Percentiles rank a stretch among this genome's conserved stretches.
Evolutionary conservation across 30 jellyfish, hydroid and myxozoan genomes (phyloP).

Genomic region (Cassiopea xamachana): DNA sequence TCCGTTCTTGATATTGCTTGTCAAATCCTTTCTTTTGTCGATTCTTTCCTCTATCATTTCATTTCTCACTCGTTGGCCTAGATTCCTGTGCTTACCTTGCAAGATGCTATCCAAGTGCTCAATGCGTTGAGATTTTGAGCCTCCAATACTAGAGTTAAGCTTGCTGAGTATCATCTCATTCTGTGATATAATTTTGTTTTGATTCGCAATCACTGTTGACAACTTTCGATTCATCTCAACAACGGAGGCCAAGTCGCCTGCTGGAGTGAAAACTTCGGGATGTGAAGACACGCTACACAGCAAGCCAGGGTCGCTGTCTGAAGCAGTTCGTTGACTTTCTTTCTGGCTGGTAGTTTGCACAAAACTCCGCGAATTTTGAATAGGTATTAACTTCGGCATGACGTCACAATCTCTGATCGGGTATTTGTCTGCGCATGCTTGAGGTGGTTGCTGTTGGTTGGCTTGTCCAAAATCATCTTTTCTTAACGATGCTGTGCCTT

Average conservation of each 20-base stretch:
- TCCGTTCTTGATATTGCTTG: neutral
- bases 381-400: constrained; percentile 51
- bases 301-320: constrained; percentile 19
- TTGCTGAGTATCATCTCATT: constrained; percentile 29
- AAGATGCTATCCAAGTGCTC: neutral
- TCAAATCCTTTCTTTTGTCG: neutral
- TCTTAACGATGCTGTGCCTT: neutral
- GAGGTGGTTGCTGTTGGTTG: neutral
- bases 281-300: constrained; percentile 23
- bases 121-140: constrained; percentile 20
- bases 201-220: constrained; percentile 33
- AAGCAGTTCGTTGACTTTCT: constrained; percentile 4
- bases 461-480: neutral
- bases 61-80: neutral
- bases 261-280: constrained; percentile 18
- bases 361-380: constrained; percentile 46
- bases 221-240: constrained; percentile 39
- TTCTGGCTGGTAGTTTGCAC: constrained; percentile 5
- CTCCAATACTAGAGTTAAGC: neutral
- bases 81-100: neutral
- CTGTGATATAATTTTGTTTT: constrained; percentile 28
- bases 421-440: neutral
- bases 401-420: constrained; percentile 23
- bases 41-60: constrained; percentile 1
- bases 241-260: neutral